phyloP scores from a whole-genome alignment of 2,797 vertebrate species.

The Lemur catta region DNA sequence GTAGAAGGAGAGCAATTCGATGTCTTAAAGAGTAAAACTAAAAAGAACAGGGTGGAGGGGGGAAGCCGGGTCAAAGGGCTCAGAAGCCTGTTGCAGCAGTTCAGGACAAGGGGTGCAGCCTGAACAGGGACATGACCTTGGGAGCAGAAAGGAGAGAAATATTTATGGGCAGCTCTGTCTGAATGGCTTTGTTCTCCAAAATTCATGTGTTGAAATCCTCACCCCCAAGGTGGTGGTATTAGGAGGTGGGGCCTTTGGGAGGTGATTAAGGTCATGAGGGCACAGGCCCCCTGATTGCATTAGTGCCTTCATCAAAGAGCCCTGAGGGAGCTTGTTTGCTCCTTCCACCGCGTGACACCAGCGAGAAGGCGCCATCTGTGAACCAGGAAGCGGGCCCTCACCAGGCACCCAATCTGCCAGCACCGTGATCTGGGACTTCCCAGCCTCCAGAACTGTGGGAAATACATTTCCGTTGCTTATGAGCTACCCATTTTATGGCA shows the following conservation, averaged over 20 bases:
- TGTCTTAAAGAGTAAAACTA: neutral
- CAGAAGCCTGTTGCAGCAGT: too few relatives aligned
- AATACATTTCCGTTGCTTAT: neutral
- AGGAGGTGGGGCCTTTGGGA: neutral
- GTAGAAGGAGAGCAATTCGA: accelerated
- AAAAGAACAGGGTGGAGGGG: neutral
- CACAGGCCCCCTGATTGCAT: neutral
- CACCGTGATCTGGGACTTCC: neutral
- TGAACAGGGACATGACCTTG: accelerated
- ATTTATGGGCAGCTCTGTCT: too few relatives aligned
- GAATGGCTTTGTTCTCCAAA: neutral
- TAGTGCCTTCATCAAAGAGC: neutral
- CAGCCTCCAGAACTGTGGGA: neutral
- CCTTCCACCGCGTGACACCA: neutral
- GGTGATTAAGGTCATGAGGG: neutral
- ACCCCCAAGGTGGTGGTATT: neutral
- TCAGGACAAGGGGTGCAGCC: neutral
- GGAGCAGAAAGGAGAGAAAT: neutral
- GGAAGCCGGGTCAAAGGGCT: accelerated
- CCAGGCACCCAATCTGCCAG: neutral
- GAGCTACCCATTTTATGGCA: neutral
- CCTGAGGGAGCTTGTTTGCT: too few relatives aligned
- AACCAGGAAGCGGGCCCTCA: neutral
- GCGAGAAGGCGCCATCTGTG: neutral
- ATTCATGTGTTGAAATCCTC: neutral